These are phyloP conservation scores for Calameuta idolon DNA, from an alignment of 2,888 invertebrate genomes.

Conservation along the genomic window DNA sequence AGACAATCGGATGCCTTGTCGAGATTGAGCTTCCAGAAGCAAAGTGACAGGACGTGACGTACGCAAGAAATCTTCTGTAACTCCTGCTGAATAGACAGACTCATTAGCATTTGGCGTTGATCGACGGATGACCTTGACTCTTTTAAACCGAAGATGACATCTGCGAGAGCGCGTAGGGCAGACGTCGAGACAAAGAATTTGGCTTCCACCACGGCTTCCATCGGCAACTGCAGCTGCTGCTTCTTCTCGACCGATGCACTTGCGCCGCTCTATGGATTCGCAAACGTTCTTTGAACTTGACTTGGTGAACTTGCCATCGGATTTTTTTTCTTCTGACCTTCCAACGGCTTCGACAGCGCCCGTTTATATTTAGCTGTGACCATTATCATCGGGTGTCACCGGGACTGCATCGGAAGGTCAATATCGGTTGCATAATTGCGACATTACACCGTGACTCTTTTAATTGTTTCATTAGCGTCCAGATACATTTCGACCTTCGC, in stretches of 20 bases:
- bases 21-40: neutral
- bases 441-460: slow-evolving; percentile 35
- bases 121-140: neutral
- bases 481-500: slow-evolving; percentile 48
- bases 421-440: neutral
- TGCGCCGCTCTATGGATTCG: neutral
- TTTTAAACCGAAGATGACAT: neutral
- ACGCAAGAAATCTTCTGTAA: neutral
- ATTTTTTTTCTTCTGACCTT: neutral
- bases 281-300: slow-evolving; percentile 29
- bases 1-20: neutral
- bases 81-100: neutral
- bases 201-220: neutral
- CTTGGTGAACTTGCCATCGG: neutral
- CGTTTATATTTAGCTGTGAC: neutral
- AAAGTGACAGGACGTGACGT: neutral
- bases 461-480: slow-evolving; percentile 56
- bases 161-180: neutral
- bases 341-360: neutral
- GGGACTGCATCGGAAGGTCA: neutral
- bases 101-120: neutral
- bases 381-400: neutral
- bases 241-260: neutral
- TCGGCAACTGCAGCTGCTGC: slow-evolving; percentile 33
- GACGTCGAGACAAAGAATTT: neutral